Evolutionary conservation across 2,797 vertebrate species (phyloP), one percentile per base, ranked within the genome.

Genomic region (Acanthurus tractus): DNA sequence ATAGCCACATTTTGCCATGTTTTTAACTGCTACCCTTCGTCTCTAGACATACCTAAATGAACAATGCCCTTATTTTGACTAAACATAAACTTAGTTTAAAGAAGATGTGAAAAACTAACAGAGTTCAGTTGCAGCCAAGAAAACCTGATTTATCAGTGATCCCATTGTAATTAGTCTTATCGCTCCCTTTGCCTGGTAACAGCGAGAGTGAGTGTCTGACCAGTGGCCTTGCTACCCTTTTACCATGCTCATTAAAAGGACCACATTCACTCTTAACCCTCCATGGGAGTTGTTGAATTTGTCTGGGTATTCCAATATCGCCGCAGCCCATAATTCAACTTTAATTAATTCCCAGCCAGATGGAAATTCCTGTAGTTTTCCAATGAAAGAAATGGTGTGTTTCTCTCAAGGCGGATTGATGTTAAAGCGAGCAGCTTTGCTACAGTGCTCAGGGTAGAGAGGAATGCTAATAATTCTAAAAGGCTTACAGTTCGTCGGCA

Each of bases 391-490:
- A 87, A 83, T 68, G 63, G 84, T 91, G 86, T 85, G 85, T 93
- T 90, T 88, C 84, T 88, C 76, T 86, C 69, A 42, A 83, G 83
- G 82, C 74, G 80, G 90, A 90, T 90, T 90, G 89, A 90, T 76
- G 82, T 86, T 84, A 81, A 92, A 91, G 87, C 68, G 83, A 89
- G 87, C 79, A 63, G 89, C 92, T 93, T 90, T 92, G 93, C 93
- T 93, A 90, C 93, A 93, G 91, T 92, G 90, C 94, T 86, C 80
- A 23, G 91, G 88, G 87, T 86, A 86, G 88, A 84, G 89, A 94
- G 93, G 94, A 95, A 96, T 95, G 94, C 92, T 94, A 94, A 95
- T 95, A 94, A 95, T 94, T 95, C 92, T 89, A 88, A 95, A 95
- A 95, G 94, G 92, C 93, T 95, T 95, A 95, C 94, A 95, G 94